These are phyloP conservation scores for Heterochromis multidens DNA, from an alignment of 2,113 vertebrate species.

Conservation along the genomic window DNA sequence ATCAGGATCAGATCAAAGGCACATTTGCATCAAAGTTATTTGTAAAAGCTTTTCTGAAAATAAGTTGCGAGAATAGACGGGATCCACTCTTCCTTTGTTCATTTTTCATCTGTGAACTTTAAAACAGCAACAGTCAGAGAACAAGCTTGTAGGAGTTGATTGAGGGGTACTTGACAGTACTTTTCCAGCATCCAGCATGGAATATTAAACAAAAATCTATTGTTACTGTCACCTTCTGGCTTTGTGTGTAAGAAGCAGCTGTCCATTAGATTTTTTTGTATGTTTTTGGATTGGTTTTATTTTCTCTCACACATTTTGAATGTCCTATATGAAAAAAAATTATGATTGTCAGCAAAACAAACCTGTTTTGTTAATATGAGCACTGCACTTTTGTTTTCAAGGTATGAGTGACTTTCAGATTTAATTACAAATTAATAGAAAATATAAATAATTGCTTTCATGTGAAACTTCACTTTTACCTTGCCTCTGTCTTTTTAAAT, in stretches of 20 bases:
- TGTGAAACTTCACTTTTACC: not conserved
- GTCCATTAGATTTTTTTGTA: not conserved
- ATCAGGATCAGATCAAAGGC: not conserved
- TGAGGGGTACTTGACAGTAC: not conserved
- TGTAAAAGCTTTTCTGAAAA: not conserved
- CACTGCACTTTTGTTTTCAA: not conserved
- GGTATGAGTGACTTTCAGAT: not conserved
- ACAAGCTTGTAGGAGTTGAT: not conserved
- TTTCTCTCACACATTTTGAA: not conserved
- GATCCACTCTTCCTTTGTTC: not conserved
- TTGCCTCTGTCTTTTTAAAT: not conserved
- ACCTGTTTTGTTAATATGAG: not conserved
- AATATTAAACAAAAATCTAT: not conserved
- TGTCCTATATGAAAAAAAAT: too few relatives aligned
- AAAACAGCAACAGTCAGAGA: not conserved
- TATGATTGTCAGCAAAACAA: not conserved
- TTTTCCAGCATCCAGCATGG: not conserved
- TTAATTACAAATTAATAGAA: not conserved
- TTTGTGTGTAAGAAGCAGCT: not conserved
- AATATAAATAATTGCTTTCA: not conserved
- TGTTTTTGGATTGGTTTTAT: not conserved
- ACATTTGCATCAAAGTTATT: slow-evolving; percentile 6
- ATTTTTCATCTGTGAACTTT: not conserved
- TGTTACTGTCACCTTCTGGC: not conserved
- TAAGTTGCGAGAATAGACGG: not conserved